Evolutionary conservation across 2,797 vertebrate genomes (phyloP), one percentile per base, ranked within the genome.

Genomic region (Arctocebus calabarensis): DNA sequence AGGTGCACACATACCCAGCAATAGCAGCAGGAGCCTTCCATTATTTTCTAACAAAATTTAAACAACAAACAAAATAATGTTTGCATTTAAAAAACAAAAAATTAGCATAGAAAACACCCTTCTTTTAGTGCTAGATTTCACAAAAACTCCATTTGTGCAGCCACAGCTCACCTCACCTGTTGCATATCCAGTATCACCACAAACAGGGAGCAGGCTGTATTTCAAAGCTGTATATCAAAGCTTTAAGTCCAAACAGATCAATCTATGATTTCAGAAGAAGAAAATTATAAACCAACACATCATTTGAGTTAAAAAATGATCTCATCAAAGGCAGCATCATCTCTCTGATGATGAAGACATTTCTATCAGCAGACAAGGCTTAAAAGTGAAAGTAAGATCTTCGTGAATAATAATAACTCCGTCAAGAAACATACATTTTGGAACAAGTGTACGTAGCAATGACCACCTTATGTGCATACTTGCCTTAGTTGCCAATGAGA

Each of bases 41-140:
- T 83, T 86, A 23, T 64, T 87, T 78, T 48, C 66, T 91, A 91
- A 55, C 61, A 70, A 96, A 66, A 5, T 91, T 74, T 13, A 16
- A 66, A 81, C 82, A 62, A 84, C 64, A 37, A 79, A 78, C 48
- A 52, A 52, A 52, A 52, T 52, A 52, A 52, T 3, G 14, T 52
- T 84, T 90, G 45, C 5, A 5, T 89, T 74, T 13, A 16, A 66
- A 81, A 86, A 77, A 84, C 64, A 37, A 79, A 78, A 79, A 92
- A 43, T 29, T 17, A 70, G 37, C 8, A 32, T 59, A 23, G 16
- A 37, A 71, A 86, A 0, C 1, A 20, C 27, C 11, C n/a, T 68
- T 77, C 68, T 77, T 93, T 86, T 62, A 32, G 37, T 9, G 37
- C 29, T 79, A 3, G 20, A 52, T 88, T 90, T 90, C 9, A 57